phyloP scores from a whole-genome alignment of 92 coral and sea anemone genomes.

The Zoanthus gigantus region DNA sequence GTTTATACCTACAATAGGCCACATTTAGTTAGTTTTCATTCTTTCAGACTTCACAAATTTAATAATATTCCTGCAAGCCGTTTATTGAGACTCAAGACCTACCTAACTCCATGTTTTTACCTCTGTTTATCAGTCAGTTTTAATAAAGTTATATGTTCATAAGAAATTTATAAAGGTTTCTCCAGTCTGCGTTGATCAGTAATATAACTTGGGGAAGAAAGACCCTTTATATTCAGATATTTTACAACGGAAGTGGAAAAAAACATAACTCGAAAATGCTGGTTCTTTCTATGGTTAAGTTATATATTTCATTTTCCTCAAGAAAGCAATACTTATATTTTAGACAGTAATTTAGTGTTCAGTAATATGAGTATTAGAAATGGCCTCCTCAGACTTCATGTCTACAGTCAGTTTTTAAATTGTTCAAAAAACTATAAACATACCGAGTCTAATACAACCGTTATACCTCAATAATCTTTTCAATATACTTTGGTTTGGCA shows the following conservation, averaged over 20 bases:
- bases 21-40: background rate
- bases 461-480: background rate
- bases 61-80: background rate
- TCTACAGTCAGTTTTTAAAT: constrained; percentile 13
- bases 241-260: no score
- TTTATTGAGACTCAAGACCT: background rate
- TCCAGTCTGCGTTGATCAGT: background rate
- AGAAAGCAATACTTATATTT: constrained; percentile 5
- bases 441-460: background rate
- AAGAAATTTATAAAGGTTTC: background rate
- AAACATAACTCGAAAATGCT: background rate
- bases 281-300: background rate
- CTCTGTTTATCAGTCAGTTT: background rate
- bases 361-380: constrained; percentile 15
- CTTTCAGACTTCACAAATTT: background rate
- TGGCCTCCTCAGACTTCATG: constrained; percentile 27
- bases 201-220: no score
- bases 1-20: background rate
- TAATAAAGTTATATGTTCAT: background rate
- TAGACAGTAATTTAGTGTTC: constrained; percentile 1
- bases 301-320: constrained; percentile 25
- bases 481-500: background rate
- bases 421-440: background rate
- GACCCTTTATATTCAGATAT: no score
- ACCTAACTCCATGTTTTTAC: background rate